phyloP scores from a whole-genome alignment of 2,113 vertebrate genomes.

The Sciurus niger region DNA sequence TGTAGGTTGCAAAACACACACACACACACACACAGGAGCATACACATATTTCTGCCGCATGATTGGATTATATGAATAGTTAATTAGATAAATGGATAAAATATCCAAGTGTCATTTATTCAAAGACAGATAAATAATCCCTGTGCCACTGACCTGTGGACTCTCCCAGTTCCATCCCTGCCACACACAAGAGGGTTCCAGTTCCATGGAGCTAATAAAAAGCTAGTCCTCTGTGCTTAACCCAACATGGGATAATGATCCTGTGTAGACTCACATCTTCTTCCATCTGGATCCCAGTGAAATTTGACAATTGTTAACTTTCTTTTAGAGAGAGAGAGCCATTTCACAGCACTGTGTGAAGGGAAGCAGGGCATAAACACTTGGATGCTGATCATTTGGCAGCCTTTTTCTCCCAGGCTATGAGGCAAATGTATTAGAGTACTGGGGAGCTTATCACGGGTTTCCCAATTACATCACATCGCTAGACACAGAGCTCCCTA shows the following conservation, averaged over 20 bases:
- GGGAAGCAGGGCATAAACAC: background rate
- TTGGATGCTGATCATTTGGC: background rate
- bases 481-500: background rate
- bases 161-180: background rate
- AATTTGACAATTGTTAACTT: background rate
- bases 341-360: background rate
- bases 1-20: background rate
- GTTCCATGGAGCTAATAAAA: background rate
- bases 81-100: background rate
- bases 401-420: background rate
- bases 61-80: background rate
- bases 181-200: background rate
- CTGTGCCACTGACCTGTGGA: background rate
- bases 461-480: background rate
- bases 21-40: background rate
- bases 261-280: background rate
- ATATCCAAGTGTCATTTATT: background rate
- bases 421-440: background rate
- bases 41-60: background rate
- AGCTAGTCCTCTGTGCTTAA: background rate
- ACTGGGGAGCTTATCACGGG: background rate
- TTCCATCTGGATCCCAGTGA: background rate
- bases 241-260: background rate
- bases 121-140: background rate
- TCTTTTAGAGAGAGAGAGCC: background rate